A percentile compares a stretch with the other conserved stretches of the same genome.
Conservation (phyloP, 1,140 invertebrate species). For the Coptotermes formosanus region DNA sequence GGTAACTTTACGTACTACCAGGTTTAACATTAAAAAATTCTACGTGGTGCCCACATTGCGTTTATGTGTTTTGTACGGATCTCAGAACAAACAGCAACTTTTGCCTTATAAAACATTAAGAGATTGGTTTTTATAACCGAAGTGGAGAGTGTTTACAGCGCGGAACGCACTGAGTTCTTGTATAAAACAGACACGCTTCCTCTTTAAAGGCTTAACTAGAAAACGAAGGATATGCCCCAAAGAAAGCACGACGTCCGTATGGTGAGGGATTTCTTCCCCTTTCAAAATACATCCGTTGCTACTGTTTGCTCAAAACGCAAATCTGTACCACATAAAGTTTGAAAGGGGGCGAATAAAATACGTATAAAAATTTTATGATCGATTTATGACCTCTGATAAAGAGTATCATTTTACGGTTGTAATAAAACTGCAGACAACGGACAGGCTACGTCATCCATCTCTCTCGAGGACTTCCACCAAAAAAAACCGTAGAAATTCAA, state of each 20-base stretch:
- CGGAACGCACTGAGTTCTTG: too few species aligned
- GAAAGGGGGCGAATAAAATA: background rate
- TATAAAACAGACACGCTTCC: too few species aligned
- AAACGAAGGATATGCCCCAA: background rate
- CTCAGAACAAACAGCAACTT: too few species aligned
- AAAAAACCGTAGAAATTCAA: background rate
- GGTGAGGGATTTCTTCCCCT: background rate
- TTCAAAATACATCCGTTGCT: background rate
- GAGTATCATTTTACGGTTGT: background rate
- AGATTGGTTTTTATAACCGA: too few species aligned
- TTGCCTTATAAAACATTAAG: too few species aligned
- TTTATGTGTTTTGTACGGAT: too few species aligned
- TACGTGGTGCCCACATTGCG: too few species aligned
- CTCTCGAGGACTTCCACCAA: background rate
- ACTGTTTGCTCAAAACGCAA: background rate
- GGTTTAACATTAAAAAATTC: too few species aligned
- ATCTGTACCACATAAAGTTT: background rate
- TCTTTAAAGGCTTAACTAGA: background rate
- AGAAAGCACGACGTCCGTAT: background rate
- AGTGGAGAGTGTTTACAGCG: too few species aligned
- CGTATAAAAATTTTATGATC: background rate
- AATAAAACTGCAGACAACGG: background rate
- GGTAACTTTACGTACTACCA: too few species aligned
- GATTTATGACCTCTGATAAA: background rate
- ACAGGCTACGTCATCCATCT: background rate